Base-by-base conservation (phyloP, 2,797 vertebrate genomes). In the Masticophis lateralis region DNA sequence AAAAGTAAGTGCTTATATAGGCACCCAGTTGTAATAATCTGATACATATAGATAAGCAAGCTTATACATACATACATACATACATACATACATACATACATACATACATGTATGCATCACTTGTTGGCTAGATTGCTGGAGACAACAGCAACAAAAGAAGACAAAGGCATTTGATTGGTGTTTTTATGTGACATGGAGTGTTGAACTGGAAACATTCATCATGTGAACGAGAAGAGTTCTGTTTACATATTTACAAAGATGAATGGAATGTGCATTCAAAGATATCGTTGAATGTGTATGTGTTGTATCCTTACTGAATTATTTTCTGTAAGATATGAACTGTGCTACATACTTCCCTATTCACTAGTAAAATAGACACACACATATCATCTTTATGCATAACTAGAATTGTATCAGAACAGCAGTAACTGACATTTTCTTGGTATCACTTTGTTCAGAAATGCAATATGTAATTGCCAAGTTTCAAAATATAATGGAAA, bases 401-500 rank as follows among this genome's bases (percentile, higher is more conserved):
- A 47, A 56, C 74, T 28, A 86, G 18, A 86, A n/a, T 32, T 56
- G n/a, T 63, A 59, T 74, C 32, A 59, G 1, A 37, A 22, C 16
- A 43, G 37, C 37, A 83, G 12, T 69, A 92, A 95, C 93, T 0
- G 0, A 53, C 89, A 22, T 88, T 93, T 94, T 94, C 63, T 59
- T 43, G 79, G 94, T 95, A 97, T 92, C 14, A 79, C 86, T 94
- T 87, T 91, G 79, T 79, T 91, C 94, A 90, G 20, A 97, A 96
- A 94, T 95, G 95, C 2, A 2, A 95, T 92, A 96, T 96, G 95
- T 0, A 95, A 97, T 97, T 97, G 96, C 3, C 10, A 95, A 96
- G 20, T 97, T 98, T 97, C 93, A 96, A 95, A 96, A 97, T 8
- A 47, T 97, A 98, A 97, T 97, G 69, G 91, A 93, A 97, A 97